Percentiles rank a stretch among this genome's conserved stretches.
Conservation (phyloP, 2,888 invertebrate species). For the Phlogophora meticulosa region DNA sequence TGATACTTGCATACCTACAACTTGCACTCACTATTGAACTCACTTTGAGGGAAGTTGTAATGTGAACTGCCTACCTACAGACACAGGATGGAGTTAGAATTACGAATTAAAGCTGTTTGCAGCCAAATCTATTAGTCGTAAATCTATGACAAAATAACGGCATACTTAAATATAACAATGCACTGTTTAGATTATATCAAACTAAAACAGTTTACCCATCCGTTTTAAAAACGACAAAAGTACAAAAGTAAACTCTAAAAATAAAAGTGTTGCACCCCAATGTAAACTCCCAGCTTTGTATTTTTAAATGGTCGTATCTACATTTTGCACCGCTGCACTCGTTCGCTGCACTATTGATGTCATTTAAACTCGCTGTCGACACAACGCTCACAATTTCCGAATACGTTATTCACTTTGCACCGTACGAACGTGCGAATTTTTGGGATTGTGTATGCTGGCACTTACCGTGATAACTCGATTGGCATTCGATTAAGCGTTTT, state of each 20-base stretch:
- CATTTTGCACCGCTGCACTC: constrained; percentile 58
- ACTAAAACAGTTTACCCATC: background rate
- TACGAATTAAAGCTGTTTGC: too few relatives aligned
- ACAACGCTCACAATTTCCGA: constrained; percentile 66
- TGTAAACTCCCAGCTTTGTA: constrained; percentile 38
- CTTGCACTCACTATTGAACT: background rate
- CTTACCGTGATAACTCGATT: constrained; percentile 65
- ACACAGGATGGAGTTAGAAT: too few relatives aligned
- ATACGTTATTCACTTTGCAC: constrained; percentile 65
- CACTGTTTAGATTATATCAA: constrained; percentile 1
- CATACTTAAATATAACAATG: too few relatives aligned
- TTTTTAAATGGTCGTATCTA: constrained; percentile 45
- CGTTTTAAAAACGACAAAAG: constrained; percentile 19
- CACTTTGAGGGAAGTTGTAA: background rate
- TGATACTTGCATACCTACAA: background rate
- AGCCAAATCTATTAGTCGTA: too few relatives aligned
- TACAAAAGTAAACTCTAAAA: constrained; percentile 7
- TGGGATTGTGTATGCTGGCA: constrained; percentile 38
- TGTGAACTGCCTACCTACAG: too few relatives aligned
- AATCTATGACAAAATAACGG: too few relatives aligned
- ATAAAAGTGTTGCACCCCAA: constrained; percentile 28
- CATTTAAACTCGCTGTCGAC: constrained; percentile 60
- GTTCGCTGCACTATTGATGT: constrained; percentile 64
- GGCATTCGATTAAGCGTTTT: constrained; percentile 44
- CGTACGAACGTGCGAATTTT: constrained; percentile 63